These are phyloP conservation scores for Diacarnus erythraeanus DNA, from an alignment of 37 sponge, comb jelly and placozoan species.

Conservation along the genomic window DNA sequence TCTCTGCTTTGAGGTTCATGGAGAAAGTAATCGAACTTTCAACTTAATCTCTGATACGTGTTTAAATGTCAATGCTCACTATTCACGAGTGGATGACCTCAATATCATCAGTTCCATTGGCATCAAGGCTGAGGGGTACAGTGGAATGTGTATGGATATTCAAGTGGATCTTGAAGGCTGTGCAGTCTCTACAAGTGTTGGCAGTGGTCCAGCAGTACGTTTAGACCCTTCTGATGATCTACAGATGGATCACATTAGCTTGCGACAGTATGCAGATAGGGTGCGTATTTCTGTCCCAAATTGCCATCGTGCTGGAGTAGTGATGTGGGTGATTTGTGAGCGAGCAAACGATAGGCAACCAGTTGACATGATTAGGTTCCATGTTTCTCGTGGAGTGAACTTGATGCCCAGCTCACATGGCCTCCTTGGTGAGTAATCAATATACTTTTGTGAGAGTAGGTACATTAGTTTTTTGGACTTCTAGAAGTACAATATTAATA, in stretches of 20 bases:
- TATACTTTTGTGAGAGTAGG: not conserved
- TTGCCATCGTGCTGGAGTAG: conserved; percentile 58
- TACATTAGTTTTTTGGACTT: no score
- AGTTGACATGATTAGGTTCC: conserved; percentile 56
- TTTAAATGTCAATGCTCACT: conserved; percentile 60
- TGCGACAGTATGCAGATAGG: conserved; percentile 7
- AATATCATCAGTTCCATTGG: conserved; percentile 64
- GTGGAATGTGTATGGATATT: conserved; percentile 28
- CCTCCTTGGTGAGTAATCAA: conserved; percentile 59
- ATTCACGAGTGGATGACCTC: conserved; percentile 35
- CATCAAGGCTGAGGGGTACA: conserved; percentile 34
- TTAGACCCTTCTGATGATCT: not conserved
- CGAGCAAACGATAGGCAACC: not conserved
- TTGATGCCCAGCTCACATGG: conserved; percentile 72
- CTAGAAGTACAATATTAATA: no score
- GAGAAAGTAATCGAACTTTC: conserved; percentile 27
- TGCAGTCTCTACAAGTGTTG: conserved; percentile 6
- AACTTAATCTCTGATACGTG: conserved; percentile 67
- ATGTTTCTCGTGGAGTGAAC: conserved; percentile 59
- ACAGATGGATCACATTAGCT: conserved; percentile 2
- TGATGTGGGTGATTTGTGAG: conserved; percentile 74
- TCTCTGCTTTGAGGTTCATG: conserved; percentile 75
- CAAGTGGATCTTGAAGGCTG: conserved; percentile 54
- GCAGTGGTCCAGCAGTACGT: not conserved
- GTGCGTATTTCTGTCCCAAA: conserved; percentile 74